phyloP scores from a whole-genome alignment of 2,113 vertebrate genomes.

The Daphoenositta chrysoptera region DNA sequence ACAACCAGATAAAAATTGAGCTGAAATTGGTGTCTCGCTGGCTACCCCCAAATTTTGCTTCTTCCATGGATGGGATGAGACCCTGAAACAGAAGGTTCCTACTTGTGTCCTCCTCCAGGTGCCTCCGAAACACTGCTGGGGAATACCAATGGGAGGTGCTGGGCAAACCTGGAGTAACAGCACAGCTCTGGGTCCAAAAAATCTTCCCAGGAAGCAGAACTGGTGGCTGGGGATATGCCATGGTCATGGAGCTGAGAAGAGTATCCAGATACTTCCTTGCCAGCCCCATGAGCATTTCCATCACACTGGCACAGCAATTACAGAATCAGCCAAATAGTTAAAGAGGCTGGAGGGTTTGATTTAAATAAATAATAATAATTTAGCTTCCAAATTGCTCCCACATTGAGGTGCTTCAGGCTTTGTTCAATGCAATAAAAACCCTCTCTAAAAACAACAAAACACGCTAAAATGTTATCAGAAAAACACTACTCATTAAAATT shows the following conservation, averaged over 20 bases:
- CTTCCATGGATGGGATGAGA: neutral
- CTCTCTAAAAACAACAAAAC: constrained; percentile 36
- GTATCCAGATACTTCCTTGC: neutral
- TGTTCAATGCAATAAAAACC: constrained; percentile 48
- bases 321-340: constrained; percentile 34
- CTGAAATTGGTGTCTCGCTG: fast-evolving
- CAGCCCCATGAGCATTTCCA: neutral
- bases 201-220: neutral
- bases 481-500: constrained; percentile 65
- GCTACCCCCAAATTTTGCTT: neutral
- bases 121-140: neutral
- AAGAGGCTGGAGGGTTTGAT: constrained; percentile 63
- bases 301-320: neutral
- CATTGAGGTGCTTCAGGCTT: constrained; percentile 65
- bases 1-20: neutral
- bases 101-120: fast-evolving
- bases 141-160: neutral
- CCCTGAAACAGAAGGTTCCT: neutral
- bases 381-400: constrained; percentile 66
- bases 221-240: fast-evolving
- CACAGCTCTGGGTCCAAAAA: neutral
- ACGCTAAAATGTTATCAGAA: constrained; percentile 59
- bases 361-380: constrained; percentile 73
- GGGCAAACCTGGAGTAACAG: neutral
- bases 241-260: neutral